These are phyloP conservation scores for Scolopax bukidnonensis DNA, from an alignment of 2,797 vertebrate species.

Conservation along the genomic window DNA sequence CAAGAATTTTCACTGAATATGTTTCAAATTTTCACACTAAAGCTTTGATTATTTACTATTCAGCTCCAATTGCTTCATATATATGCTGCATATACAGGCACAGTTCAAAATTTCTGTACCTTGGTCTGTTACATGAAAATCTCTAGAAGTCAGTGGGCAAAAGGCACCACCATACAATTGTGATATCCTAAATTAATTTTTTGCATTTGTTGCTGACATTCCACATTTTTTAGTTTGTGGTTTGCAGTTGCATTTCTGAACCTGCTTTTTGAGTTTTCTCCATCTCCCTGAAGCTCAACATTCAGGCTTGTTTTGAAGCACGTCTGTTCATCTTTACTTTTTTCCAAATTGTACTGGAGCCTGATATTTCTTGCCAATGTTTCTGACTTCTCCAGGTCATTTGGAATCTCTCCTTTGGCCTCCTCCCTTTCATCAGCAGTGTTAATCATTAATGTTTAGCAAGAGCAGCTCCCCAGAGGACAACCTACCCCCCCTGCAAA, in stretches of 20 bases:
- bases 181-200: not conserved
- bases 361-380: not conserved
- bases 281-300: not conserved
- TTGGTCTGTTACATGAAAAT: not conserved
- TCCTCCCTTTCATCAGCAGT: not conserved
- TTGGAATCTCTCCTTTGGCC: not conserved
- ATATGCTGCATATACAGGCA: not conserved
- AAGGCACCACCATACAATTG: not conserved
- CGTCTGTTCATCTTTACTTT: not conserved
- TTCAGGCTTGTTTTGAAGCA: not conserved
- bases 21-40: not conserved
- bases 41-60: not conserved
- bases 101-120: not conserved
- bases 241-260: not conserved
- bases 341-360: not conserved
- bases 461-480: not conserved
- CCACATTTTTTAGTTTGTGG: not conserved
- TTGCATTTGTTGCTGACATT: not conserved
- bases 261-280: not conserved
- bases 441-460: not conserved
- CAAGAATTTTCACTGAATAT: not conserved
- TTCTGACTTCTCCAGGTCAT: not conserved
- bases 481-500: not conserved
- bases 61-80: not conserved
- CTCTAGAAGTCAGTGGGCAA: not conserved